Evolutionary conservation across 2,888 invertebrate genomes (phyloP).

Genomic region (Agonopterix alstromeriana): DNA sequence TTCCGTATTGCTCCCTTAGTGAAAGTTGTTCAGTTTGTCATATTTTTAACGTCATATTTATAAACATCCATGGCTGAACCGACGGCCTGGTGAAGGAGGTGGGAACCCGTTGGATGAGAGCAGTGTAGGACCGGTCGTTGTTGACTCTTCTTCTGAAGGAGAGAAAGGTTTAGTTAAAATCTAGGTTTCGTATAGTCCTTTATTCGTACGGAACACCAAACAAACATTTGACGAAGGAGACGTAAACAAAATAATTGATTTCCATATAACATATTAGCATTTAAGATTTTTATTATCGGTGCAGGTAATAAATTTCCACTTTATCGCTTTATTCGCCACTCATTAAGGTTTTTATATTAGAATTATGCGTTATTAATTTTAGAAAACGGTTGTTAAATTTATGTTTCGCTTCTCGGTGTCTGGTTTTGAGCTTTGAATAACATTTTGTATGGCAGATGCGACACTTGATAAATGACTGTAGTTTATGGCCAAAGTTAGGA

Average conservation of each 20-base stretch:
- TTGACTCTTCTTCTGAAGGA: no score
- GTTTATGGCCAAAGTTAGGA: no score
- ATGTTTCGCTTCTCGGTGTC: conserved; percentile 18
- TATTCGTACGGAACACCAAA: neutral
- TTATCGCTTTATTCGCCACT: conserved; percentile 69
- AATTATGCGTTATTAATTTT: conserved; percentile 70
- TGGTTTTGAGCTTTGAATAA: neutral
- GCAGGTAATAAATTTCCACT: conserved; percentile 47
- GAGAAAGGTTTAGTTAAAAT: no score
- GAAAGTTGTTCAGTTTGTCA: no score
- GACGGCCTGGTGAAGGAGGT: no score
- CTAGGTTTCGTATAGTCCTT: no score
- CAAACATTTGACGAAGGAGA: conserved; percentile 4
- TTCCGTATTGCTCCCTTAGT: no score
- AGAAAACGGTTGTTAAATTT: conserved; percentile 60
- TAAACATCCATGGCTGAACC: no score
- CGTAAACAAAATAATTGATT: conserved; percentile 54
- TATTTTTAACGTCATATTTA: no score
- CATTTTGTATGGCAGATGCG: neutral
- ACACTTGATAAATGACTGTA: neutral
- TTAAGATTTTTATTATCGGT: conserved; percentile 42
- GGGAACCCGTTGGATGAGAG: no score
- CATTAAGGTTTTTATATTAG: conserved; percentile 65
- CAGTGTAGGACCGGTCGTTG: no score
- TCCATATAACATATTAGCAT: conserved; percentile 40